Evolutionary conservation across 23 tunicate genomes (phyloP), one percentile per base, ranked within the genome.

Genomic region (Halocynthia roretzi): DNA sequence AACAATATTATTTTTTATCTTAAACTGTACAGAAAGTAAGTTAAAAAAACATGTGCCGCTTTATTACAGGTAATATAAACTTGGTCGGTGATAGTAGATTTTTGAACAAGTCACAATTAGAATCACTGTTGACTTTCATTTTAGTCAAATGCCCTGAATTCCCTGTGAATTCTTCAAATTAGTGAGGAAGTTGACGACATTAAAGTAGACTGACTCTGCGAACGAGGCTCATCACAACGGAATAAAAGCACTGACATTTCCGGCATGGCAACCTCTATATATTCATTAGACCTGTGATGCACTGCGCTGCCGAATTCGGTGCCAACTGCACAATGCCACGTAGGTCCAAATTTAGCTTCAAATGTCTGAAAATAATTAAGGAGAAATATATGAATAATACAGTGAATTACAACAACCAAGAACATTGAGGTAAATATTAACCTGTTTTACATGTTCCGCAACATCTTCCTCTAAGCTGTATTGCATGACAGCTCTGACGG

Each of bases 301-400:
- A 92, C 77, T 52, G 98, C 98, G 60, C 98, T 92, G 15, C 98
- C 98, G 52, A 92, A 92, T 50, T 86, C 82, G 15, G 71, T 77
- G 14, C 98, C 98, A 67, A 82, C 98, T 6, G 88, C 88, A 68
- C 98, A 92, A 76, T 92, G 98, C 98, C 98, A 92, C 12, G 88
- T 86, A 53, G 92, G 92, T 7, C 98, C 98, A 70, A 73, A 92
- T 52, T 52, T 56, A 14, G 64, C 83, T 53, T 92, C 98, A 69
- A 92, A 92, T 7, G 62, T 80, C 90, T 86, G 31, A 49, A 79
- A 5, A 48, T 65, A 48, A 65, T 5, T 14, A 58, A 0, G 44
- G 44, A 31, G 1, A 31, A 31, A 31, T 31, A 31, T 31, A 31
- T 31, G 44, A 31, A 31, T 31, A 31, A 31, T 31, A 31, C 44